Conservation (phyloP, 2,888 invertebrate genomes). For the Torymus texanus region DNA sequence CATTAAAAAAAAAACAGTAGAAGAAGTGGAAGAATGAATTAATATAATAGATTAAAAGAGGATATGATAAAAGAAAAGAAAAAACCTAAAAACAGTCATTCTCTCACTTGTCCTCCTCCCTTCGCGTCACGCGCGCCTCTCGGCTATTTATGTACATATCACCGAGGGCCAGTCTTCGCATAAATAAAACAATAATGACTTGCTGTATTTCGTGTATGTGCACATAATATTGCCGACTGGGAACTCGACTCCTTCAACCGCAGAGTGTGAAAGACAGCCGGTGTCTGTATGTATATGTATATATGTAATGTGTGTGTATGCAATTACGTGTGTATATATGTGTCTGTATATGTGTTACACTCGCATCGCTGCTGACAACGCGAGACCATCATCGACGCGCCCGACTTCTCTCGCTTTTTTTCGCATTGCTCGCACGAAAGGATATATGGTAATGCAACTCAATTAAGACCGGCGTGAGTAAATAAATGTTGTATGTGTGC, state of each 20-base stretch:
- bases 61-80: constrained; percentile 28
- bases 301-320: background rate
- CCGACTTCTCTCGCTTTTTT: constrained; percentile 17
- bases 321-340: constrained; percentile 4
- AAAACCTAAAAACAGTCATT: constrained; percentile 48
- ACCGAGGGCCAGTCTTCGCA: constrained; percentile 52
- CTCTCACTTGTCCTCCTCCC: constrained; percentile 39
- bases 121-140: constrained; percentile 18
- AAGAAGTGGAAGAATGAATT: background rate
- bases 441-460: no score
- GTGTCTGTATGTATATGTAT: constrained; percentile 56
- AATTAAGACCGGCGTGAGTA: no score
- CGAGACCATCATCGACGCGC: constrained; percentile 61
- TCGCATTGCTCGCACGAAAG: no score
- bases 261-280: constrained; percentile 72
- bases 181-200: constrained; percentile 57
- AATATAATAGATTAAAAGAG: constrained; percentile 1
- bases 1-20: constrained; percentile 29
- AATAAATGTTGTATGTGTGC: no score
- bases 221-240: constrained; percentile 56
- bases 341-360: constrained; percentile 63
- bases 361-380: constrained; percentile 59
- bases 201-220: background rate
- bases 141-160: constrained; percentile 53
- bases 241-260: constrained; percentile 68